Evolutionary conservation across 2,113 vertebrate genomes (phyloP).

Genomic region (Strix uralensis): DNA sequence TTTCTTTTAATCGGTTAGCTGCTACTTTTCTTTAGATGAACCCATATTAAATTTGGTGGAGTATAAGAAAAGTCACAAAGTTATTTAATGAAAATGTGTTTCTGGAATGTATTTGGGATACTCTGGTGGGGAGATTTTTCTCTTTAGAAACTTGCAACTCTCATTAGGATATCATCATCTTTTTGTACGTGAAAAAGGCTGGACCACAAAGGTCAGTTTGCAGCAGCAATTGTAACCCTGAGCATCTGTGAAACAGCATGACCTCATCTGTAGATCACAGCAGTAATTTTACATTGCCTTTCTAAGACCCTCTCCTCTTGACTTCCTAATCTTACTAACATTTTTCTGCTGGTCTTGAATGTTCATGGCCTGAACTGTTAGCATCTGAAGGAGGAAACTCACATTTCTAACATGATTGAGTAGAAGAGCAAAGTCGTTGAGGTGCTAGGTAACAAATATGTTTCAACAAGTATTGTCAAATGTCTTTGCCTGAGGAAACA

Average conservation of each 20-base stretch:
- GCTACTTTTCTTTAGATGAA: background rate
- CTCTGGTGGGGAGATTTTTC: background rate
- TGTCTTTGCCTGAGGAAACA: fast-evolving
- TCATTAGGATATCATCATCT: background rate
- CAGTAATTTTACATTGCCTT: background rate
- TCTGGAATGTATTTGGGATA: background rate
- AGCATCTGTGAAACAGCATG: background rate
- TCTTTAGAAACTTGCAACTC: background rate
- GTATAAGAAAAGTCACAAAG: background rate
- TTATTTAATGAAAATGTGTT: background rate
- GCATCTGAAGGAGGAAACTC: background rate
- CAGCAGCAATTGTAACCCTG: background rate
- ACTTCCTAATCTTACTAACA: background rate
- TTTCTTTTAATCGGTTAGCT: background rate
- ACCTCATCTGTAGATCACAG: background rate
- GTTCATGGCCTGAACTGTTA: background rate
- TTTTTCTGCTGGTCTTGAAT: background rate
- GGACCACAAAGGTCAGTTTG: background rate
- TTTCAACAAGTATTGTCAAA: background rate
- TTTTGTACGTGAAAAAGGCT: background rate
- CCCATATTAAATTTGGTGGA: background rate
- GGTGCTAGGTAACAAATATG: background rate
- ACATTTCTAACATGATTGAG: background rate
- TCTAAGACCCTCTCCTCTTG: background rate
- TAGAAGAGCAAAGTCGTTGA: background rate